These are phyloP conservation scores for Pangasius macronema DNA, from an alignment of 2,797 vertebrate genomes.

Conservation along the genomic window DNA sequence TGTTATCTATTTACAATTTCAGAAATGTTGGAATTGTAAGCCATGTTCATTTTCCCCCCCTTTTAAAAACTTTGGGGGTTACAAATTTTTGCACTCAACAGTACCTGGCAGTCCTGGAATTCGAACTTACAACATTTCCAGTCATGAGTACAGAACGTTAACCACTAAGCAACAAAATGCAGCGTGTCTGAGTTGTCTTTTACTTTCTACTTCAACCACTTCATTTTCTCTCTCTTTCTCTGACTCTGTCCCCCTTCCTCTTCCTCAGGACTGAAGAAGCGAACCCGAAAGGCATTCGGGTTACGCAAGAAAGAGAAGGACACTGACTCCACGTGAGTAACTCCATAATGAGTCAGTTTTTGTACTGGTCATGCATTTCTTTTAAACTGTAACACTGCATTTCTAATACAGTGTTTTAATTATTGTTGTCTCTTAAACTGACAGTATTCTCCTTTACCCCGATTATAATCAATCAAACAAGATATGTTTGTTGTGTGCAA, in stretches of 20 bases:
- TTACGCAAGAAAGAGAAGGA: conserved; percentile 98
- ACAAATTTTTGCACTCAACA: background rate
- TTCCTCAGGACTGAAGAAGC: conserved; percentile 91
- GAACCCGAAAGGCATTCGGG: conserved; percentile 94
- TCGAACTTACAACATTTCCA: background rate
- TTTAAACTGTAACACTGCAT: background rate
- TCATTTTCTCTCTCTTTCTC: background rate
- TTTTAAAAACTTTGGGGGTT: background rate
- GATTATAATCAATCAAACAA: background rate
- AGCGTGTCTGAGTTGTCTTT: background rate
- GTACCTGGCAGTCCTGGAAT: background rate
- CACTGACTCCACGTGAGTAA: conserved; percentile 89
- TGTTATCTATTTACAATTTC: background rate
- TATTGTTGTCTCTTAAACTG: background rate
- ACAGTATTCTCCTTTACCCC: background rate
- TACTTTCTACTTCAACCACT: background rate
- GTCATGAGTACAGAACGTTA: background rate
- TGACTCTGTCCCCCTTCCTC: background rate
- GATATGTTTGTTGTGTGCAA: background rate
- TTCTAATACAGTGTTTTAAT: background rate
- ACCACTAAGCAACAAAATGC: background rate
- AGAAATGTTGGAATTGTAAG: background rate
- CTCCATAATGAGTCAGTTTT: background rate
- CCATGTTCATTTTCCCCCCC: background rate
- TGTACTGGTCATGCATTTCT: background rate